phyloP scores from a whole-genome alignment of 2,797 vertebrate species.

The Odontamblyopus rebecca region DNA sequence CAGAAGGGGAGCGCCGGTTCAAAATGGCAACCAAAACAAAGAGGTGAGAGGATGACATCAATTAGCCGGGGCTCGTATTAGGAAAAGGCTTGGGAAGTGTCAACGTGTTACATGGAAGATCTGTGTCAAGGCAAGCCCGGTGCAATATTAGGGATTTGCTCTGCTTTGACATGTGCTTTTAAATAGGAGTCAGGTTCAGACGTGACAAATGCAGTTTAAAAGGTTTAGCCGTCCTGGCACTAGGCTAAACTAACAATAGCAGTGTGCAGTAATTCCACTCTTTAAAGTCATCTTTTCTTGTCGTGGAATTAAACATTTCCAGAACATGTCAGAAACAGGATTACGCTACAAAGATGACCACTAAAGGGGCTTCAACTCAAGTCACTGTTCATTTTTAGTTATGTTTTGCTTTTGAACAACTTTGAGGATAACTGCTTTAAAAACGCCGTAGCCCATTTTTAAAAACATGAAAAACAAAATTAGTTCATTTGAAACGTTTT shows the following conservation, averaged over 20 bases:
- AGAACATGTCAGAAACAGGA: constrained; percentile 51
- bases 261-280: constrained; percentile 56
- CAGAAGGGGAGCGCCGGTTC: constrained; percentile 70
- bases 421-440: too few species aligned
- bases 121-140: constrained; percentile 63
- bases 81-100: constrained; percentile 50
- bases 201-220: constrained; percentile 69
- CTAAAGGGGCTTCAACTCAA: constrained; percentile 49
- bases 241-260: constrained; percentile 49
- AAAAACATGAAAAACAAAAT: too few species aligned
- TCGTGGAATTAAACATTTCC: constrained; percentile 49
- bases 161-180: constrained; percentile 57
- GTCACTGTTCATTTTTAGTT: constrained; percentile 1
- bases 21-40: constrained; percentile 76
- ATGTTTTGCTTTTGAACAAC: not conserved
- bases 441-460: too few species aligned
- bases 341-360: constrained; percentile 63
- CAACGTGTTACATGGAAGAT: constrained; percentile 64
- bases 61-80: constrained; percentile 73
- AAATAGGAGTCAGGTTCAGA: constrained; percentile 58
- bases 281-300: constrained; percentile 37
- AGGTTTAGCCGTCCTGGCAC: constrained; percentile 43
- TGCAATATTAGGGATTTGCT: constrained; percentile 63
- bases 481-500: too few species aligned
- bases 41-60: constrained; percentile 75